Evolutionary conservation across 2,113 vertebrate species (phyloP).

Genomic region (Scomber scombrus): DNA sequence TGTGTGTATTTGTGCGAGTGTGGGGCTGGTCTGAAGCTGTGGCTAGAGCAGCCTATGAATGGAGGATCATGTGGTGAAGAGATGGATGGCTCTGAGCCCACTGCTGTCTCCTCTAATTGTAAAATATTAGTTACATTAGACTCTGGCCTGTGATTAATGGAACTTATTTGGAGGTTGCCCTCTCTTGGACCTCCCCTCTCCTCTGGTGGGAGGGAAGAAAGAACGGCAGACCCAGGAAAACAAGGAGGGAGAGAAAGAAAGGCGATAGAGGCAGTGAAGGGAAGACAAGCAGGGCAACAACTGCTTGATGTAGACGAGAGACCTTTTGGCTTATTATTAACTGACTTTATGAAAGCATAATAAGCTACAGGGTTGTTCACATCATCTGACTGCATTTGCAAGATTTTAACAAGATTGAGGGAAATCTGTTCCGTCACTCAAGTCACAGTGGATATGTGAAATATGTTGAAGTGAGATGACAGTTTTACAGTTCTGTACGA

Average conservation of each 20-base stretch:
- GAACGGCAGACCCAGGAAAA: slow-evolving; percentile 79
- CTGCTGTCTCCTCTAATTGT: slow-evolving; percentile 99
- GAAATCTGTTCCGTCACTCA: slow-evolving; percentile 27
- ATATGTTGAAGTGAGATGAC: slow-evolving; percentile 7
- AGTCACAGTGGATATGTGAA: slow-evolving; percentile 8
- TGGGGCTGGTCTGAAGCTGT: slow-evolving; percentile 47
- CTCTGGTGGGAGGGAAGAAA: slow-evolving; percentile 67
- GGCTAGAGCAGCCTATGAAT: slow-evolving; percentile 86
- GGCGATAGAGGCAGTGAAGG: slow-evolving; percentile 22
- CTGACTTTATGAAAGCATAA: slow-evolving; percentile 35
- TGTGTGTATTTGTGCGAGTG: slow-evolving; percentile 17
- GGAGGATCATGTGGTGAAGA: slow-evolving; percentile 95
- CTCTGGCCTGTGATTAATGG: slow-evolving; percentile 99
- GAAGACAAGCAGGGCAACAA: slow-evolving; percentile 68
- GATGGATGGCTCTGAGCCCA: slow-evolving; percentile 96
- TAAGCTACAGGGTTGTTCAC: slow-evolving; percentile 24
- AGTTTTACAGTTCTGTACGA: neutral
- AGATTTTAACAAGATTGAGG: slow-evolving; percentile 37
- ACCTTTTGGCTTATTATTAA: slow-evolving; percentile 69
- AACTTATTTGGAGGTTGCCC: slow-evolving; percentile 99
- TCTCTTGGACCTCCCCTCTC: slow-evolving; percentile 91
- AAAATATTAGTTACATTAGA: slow-evolving; percentile 99
- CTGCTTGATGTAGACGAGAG: slow-evolving; percentile 73
- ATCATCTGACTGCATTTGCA: slow-evolving; percentile 37
- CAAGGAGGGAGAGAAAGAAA: slow-evolving; percentile 74